Conservation (phyloP, 2,113 vertebrate species). For the Ia io region DNA sequence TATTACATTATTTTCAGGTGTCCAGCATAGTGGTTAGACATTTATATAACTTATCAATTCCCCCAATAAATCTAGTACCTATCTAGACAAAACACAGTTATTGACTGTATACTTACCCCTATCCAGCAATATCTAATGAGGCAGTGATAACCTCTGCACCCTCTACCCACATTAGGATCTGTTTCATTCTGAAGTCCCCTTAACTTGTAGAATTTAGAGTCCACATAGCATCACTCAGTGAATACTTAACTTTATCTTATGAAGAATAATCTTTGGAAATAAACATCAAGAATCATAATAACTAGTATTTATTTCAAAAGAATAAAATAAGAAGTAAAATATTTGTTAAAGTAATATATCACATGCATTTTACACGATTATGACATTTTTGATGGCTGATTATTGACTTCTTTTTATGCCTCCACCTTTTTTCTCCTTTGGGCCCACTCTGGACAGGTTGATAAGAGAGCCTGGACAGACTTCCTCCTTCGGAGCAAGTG, state of each 20-base stretch:
- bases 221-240: neutral
- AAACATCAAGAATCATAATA: neutral
- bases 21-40: neutral
- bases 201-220: neutral
- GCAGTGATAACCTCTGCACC: neutral
- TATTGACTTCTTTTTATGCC: neutral
- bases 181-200: neutral
- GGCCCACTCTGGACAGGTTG: neutral
- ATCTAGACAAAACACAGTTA: neutral
- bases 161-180: neutral
- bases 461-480: neutral
- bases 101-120: neutral
- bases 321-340: neutral
- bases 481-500: too few relatives aligned
- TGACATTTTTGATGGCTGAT: neutral
- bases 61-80: neutral
- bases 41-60: neutral
- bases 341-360: neutral
- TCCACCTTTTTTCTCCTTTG: neutral
- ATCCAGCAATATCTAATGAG: neutral
- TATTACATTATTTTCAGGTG: neutral
- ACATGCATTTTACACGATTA: neutral
- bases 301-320: neutral
- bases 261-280: neutral
- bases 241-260: neutral